Conservation (phyloP, 2,888 invertebrate genomes). For the Auanema freiburgensis region DNA sequence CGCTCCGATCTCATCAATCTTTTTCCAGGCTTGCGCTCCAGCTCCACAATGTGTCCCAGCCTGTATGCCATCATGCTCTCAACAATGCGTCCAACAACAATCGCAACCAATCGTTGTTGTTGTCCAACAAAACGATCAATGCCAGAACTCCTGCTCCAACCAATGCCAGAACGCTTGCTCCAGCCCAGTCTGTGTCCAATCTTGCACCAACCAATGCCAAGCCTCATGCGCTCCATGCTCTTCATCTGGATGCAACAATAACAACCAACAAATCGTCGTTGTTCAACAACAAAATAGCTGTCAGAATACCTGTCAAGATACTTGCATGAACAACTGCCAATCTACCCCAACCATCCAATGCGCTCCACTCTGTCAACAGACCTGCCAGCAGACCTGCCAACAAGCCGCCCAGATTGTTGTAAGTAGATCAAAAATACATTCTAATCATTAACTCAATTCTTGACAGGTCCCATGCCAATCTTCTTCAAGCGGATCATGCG, state of each 20-base stretch:
- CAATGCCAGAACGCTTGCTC: conserved; percentile 44
- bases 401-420: conserved; percentile 47
- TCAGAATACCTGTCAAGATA: conserved; percentile 40
- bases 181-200: conserved; percentile 34
- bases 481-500: conserved; percentile 29
- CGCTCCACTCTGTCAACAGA: conserved; percentile 46
- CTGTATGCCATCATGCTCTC: conserved; percentile 44
- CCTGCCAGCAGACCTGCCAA: conserved; percentile 51
- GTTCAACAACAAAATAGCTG: conserved; percentile 37
- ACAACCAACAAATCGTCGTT: conserved; percentile 32
- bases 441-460: neutral
- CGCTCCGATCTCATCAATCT: neutral
- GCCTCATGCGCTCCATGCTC: conserved; percentile 3
- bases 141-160: conserved; percentile 45
- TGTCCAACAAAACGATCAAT: conserved; percentile 39
- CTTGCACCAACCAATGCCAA: conserved; percentile 44
- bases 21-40: conserved; percentile 26
- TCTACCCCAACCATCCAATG: conserved; percentile 42
- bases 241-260: neutral
- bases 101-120: conserved; percentile 42
- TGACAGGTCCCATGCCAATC: conserved; percentile 34
- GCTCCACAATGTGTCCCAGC: conserved; percentile 39
- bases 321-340: conserved; percentile 48
- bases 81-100: conserved; percentile 34
- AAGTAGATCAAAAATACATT: neutral